A percentile compares a stretch with the other conserved stretches of the same genome.
Evolutionary conservation across 2,888 invertebrate species (phyloP).

Genomic region (Urechis unicinctus): DNA sequence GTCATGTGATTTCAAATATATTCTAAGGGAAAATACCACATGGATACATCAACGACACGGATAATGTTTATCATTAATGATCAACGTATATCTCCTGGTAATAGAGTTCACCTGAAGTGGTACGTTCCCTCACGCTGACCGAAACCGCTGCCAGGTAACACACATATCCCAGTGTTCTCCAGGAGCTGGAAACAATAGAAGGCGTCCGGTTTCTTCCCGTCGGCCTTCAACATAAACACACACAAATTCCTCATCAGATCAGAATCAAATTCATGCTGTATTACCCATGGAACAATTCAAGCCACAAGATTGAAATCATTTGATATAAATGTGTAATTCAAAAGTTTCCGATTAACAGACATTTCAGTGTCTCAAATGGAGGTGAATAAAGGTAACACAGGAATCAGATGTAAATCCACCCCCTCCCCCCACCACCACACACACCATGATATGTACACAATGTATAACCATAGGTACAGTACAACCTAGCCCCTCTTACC

Average conservation of each 20-base stretch:
- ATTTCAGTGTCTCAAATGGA: no score
- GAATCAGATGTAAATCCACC: no score
- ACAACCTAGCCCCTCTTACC: constrained; percentile 47
- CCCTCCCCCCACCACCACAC: no score
- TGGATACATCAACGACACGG: background rate
- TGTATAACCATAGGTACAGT: no score
- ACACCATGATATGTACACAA: no score
- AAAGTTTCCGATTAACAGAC: no score
- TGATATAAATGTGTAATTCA: no score
- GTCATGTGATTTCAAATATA: no score
- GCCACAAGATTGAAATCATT: no score
- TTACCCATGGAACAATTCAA: no score
- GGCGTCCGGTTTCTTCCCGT: constrained; percentile 67
- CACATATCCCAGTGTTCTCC: constrained; percentile 84
- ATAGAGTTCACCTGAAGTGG: constrained; percentile 69
- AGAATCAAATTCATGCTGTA: background rate
- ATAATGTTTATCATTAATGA: background rate
- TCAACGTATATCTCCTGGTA: background rate
- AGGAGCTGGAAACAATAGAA: constrained; percentile 89
- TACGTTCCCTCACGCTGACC: constrained; percentile 88
- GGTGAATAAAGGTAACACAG: no score
- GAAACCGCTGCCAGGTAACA: constrained; percentile 86
- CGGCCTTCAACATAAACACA: constrained; percentile 27
- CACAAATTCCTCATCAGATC: background rate
- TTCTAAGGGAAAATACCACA: no score